A percentile compares a stretch with the other conserved stretches of the same genome.
phyloP scores from a whole-genome alignment of 1,140 invertebrate genomes.

The Archegozetes longisetosus region DNA sequence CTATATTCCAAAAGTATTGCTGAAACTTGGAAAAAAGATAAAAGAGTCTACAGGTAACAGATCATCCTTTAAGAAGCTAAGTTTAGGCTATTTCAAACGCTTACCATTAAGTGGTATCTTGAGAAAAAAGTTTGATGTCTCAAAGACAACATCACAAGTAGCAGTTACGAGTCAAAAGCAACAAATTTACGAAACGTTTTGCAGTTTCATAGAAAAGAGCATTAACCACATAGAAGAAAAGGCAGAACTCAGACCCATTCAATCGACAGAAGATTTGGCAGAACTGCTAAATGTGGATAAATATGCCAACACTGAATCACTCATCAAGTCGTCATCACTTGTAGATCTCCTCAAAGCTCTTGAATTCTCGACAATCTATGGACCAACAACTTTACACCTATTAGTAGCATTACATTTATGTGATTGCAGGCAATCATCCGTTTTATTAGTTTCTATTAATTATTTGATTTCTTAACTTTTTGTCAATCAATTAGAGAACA shows the following conservation, averaged over 20 bases:
- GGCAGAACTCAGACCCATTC: not conserved
- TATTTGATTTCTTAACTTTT: not conserved
- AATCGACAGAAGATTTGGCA: not conserved
- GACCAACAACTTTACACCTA: not conserved
- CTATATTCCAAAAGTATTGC: not conserved
- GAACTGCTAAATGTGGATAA: not conserved
- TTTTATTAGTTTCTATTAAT: not conserved
- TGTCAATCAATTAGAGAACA: not conserved
- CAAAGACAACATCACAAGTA: not conserved
- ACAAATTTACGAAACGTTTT: constrained; percentile 2
- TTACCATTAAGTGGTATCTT: not conserved
- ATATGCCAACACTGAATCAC: not conserved
- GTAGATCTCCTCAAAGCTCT: not conserved
- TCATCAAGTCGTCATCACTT: not conserved
- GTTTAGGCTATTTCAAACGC: not conserved
- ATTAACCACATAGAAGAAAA: not conserved
- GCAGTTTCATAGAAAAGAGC: not conserved
- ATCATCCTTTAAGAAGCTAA: too few species aligned
- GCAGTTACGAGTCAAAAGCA: not conserved
- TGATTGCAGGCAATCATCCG: not conserved
- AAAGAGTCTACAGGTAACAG: too few species aligned
- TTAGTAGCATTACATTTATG: constrained; percentile 1
- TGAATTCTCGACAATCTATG: not conserved
- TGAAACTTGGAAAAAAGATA: not conserved
- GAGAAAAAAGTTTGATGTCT: not conserved